phyloP scores from a whole-genome alignment of 2,888 invertebrate species.

The Alloplasta piceator region DNA sequence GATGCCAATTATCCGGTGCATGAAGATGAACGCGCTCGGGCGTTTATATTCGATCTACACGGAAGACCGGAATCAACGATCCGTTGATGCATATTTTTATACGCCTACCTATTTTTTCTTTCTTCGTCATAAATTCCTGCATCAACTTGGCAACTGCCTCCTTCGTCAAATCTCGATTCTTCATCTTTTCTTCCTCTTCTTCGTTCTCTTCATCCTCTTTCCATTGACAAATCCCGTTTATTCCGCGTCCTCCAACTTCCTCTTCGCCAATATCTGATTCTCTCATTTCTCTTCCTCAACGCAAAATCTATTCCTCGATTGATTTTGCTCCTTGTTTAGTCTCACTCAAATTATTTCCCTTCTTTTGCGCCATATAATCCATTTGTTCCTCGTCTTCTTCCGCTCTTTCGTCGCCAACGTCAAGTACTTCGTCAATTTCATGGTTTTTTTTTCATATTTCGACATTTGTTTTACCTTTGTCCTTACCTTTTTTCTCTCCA shows the following conservation, averaged over 20 bases:
- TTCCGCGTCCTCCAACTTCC: neutral
- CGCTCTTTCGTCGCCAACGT: neutral
- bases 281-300: neutral
- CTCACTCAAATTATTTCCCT: neutral
- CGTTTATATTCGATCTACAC: constrained; percentile 26
- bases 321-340: neutral
- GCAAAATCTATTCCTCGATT: neutral
- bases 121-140: constrained; percentile 13
- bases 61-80: constrained; percentile 49
- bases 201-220: neutral
- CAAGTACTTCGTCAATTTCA: too few relatives aligned
- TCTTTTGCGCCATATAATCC: neutral
- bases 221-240: neutral
- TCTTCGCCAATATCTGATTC: neutral
- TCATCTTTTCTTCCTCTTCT: neutral
- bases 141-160: neutral
- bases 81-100: constrained; percentile 16
- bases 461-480: too few relatives aligned
- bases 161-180: neutral
- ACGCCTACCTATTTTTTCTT: constrained; percentile 16
- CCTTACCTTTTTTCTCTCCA: too few relatives aligned
- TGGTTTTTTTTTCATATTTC: too few relatives aligned
- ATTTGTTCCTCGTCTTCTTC: neutral
- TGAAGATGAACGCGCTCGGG: constrained; percentile 37
- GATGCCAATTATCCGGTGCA: constrained; percentile 51